Evolutionary conservation across 2,888 invertebrate species (phyloP), one percentile per base, ranked within the genome.

Genomic region (Xanthia togata): DNA sequence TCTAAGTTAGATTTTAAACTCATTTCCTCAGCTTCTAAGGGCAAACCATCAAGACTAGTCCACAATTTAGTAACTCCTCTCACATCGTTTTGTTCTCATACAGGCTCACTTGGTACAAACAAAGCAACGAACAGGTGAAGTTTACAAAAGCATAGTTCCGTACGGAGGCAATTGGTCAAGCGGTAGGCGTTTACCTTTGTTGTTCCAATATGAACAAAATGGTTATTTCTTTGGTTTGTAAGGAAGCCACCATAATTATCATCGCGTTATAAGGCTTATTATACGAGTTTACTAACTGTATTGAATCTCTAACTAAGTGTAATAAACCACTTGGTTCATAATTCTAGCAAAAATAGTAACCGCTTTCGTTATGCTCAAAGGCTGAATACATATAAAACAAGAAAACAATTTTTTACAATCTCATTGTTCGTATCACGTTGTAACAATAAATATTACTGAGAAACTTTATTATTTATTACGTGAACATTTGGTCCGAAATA

Each of bases 1-100:
- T 55, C n/a, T 5, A 68, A 26, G 68, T 38, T 57, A 12, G 12
- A 38, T 59, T 38, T 59, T 38, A 69, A 69, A 69, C 68, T 59
- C n/a, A 38, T 69, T 38, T 20, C 38, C n/a, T 6, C n/a, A 38
- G n/a, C 60, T 11, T 38, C 60, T 38, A 60, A 38, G n/a, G 20
- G 26, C 12, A 38, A 38, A 60, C 26, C 20, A n/a, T 8, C 20
- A n/a, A 26, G 20, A 11, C 68, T 8, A 12, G 20, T n/a, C 20
- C 26, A 63, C 62, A 62, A 62, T 26, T 62, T 62, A 69, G 20
- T 26, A 9, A 69, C 8, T 26, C 20, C 26, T 38, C 20, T 9
- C 38, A 62, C 20, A 26, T 62, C 20, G 38, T 20, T 20, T 62
- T 69, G 38, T 20, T 38, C 63, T 38, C 38, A 69, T 26, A 68